These are phyloP conservation scores for Thamnaconus septentrionalis DNA, from an alignment of 2,113 vertebrate genomes.

Conservation along the genomic window DNA sequence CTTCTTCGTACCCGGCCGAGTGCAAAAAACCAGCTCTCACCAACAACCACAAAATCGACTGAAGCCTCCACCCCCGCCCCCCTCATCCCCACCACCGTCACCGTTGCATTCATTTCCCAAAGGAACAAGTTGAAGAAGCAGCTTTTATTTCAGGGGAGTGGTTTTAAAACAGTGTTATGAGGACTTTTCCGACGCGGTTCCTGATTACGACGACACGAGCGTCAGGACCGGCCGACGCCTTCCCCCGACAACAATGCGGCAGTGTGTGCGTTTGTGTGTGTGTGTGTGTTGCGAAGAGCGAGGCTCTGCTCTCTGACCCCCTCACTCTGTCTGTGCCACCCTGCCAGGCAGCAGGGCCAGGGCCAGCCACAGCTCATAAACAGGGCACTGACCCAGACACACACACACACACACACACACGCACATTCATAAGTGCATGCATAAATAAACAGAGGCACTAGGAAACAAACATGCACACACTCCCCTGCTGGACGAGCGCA, in stretches of 20 bases:
- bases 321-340: slow-evolving; percentile 7
- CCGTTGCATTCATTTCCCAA: background rate
- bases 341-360: slow-evolving; percentile 19
- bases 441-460: slow-evolving; percentile 18
- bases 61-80: slow-evolving; percentile 19
- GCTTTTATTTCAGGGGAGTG: no score
- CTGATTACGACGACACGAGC: no score
- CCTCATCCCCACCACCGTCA: slow-evolving; percentile 4
- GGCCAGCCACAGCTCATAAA: slow-evolving; percentile 39
- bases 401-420: slow-evolving; percentile 6
- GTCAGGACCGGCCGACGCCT: background rate
- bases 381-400: slow-evolving; percentile 20
- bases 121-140: no score
- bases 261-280: background rate
- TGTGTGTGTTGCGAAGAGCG: background rate
- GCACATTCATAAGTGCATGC: background rate
- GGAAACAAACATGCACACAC: slow-evolving; percentile 46
- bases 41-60: slow-evolving; percentile 75
- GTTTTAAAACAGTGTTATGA: no score
- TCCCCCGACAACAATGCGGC: slow-evolving; percentile 35
- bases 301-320: background rate
- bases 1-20: slow-evolving; percentile 27
- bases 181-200: no score
- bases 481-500: slow-evolving; percentile 16
- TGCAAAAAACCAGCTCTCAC: slow-evolving; percentile 58